A percentile compares a stretch with the other conserved stretches of the same genome.
Evolutionary conservation across 2,797 vertebrate species (phyloP).

Genomic region (Hipposideros larvatus): DNA sequence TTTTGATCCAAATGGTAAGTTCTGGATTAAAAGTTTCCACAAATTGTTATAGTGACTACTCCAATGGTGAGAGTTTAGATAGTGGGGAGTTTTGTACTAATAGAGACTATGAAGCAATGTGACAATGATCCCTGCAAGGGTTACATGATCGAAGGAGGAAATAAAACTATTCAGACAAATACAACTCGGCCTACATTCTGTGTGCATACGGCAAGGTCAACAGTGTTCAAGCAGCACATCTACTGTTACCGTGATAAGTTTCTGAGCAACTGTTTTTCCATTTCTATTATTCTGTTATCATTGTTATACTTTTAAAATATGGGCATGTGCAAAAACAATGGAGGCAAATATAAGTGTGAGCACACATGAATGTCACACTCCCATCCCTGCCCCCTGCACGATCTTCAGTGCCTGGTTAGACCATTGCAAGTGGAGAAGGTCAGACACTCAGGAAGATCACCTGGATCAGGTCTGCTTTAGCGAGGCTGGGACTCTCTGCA

Average conservation of each 20-base stretch:
- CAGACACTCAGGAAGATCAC: neutral
- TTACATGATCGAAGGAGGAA: neutral
- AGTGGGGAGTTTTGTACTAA: neutral
- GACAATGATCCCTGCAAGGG: neutral
- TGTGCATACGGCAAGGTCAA: neutral
- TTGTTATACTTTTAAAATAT: neutral
- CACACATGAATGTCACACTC: neutral
- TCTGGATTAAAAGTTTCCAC: slow-evolving; percentile 16
- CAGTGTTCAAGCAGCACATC: neutral
- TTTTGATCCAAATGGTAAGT: neutral
- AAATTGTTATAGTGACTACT: neutral
- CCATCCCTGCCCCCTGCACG: rapidly evolving
- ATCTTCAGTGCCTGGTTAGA: neutral
- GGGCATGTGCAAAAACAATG: neutral
- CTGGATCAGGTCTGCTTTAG: neutral
- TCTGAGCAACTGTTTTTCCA: neutral
- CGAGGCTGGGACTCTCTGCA: neutral
- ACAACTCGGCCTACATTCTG: neutral
- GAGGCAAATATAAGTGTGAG: neutral
- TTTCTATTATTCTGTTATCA: neutral
- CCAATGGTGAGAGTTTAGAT: neutral
- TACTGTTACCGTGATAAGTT: neutral
- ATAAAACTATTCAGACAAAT: neutral
- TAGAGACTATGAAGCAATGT: neutral
- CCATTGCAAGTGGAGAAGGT: neutral